Evolutionary conservation across 1,140 invertebrate genomes (phyloP), one percentile per base, ranked within the genome.

Genomic region (Bactericera cockerelli): DNA sequence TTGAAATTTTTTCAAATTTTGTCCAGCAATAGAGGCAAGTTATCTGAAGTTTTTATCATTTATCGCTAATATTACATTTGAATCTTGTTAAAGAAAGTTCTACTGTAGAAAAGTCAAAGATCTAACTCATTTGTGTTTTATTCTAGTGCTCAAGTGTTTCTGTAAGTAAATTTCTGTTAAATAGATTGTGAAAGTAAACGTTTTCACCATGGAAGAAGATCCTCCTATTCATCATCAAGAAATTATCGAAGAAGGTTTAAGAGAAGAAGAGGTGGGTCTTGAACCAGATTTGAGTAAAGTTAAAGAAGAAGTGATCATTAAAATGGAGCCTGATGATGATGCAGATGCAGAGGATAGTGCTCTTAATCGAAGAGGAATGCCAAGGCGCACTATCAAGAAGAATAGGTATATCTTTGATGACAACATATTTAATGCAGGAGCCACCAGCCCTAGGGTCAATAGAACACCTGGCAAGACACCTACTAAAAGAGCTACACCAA

Each of bases 381-480:
- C 91, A 55, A 86, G 86, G 1, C 77, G 91, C 61, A 91, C 93
- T 58, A 76, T 90, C 56, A 94, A 93, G 71, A 89, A 89, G 67
- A 95, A 94, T 71, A 81, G 81, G 67, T 75, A 92, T 53, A 93
- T 93, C 71, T 93, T 84, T 73, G 90, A 93, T 74, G 89, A 94
- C 73, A 86, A 93, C 68, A 81, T 92, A 67, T 84, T 93, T 36
- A 92, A 87, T 71, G 76, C 79, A 54, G 83, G 82, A 66, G 76
- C 78, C 55, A 83, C 82, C 67, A 80, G 78, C 60, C 84, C 84
- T 64, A 79, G 73, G 38, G 14, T 53, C 6, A 60, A 58, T 11
- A 62, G 69, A 59, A 56, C 53, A 24, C 63, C 64, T 22, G 65
- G 65, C 26, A 58, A 59, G 8, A 67, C 62, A 36, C 59, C 63